Percentiles rank a stretch among this genome's conserved stretches.
Evolutionary conservation across 1,140 invertebrate genomes (phyloP).

Genomic region (Chymomyza costata): DNA sequence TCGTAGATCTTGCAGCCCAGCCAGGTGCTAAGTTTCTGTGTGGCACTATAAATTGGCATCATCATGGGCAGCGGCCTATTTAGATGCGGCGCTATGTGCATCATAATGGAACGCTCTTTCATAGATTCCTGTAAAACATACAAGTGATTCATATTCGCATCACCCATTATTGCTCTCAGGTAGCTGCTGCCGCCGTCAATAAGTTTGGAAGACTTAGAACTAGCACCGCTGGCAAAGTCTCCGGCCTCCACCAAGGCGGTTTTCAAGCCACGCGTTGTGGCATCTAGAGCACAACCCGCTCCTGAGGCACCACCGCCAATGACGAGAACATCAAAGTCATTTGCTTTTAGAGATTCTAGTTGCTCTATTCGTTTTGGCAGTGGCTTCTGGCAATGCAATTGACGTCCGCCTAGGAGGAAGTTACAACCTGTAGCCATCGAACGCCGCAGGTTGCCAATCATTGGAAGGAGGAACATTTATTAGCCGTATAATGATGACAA

Average conservation of each 20-base stretch:
- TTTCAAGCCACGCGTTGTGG: constrained; percentile 41
- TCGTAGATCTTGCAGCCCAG: constrained; percentile 49
- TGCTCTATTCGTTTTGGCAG: constrained; percentile 38
- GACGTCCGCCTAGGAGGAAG: no score
- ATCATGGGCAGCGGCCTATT: constrained; percentile 56
- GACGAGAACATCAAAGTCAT: constrained; percentile 91
- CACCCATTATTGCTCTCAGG: constrained; percentile 18
- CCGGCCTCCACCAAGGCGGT: constrained; percentile 45
- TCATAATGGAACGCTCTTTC: constrained; percentile 37
- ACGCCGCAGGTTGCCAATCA: no score
- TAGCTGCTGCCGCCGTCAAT: constrained; percentile 41
- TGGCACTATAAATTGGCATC: constrained; percentile 42
- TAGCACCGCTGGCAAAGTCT: constrained; percentile 45
- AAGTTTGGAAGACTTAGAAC: constrained; percentile 44
- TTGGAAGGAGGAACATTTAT: no score
- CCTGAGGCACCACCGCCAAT: constrained; percentile 96
- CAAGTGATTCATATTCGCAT: constrained; percentile 35
- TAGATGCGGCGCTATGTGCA: constrained; percentile 47
- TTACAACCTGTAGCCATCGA: no score
- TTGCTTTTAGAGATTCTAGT: constrained; percentile 16
- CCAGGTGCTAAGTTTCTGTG: constrained; percentile 37
- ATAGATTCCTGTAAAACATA: constrained; percentile 39
- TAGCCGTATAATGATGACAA: no score
- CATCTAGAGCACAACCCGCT: constrained; percentile 81
- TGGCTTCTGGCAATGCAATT: constrained; percentile 1